These are phyloP conservation scores for Cossypha niveicapilla DNA, from an alignment of 2,797 vertebrate species.

Conservation along the genomic window DNA sequence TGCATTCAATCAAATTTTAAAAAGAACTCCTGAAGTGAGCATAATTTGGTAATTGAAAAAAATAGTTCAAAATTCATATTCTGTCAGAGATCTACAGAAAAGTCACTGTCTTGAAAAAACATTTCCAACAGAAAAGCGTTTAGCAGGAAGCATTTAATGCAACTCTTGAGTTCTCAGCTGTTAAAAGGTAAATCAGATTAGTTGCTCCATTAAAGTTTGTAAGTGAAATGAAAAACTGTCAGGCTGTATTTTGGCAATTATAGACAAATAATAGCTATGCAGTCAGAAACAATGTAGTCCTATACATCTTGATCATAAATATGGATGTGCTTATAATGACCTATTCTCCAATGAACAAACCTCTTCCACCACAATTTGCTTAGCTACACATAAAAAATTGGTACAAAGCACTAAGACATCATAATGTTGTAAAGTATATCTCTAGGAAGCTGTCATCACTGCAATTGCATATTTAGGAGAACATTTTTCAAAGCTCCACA, in stretches of 20 bases:
- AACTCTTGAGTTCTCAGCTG: background rate
- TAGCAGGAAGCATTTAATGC: background rate
- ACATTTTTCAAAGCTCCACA: background rate
- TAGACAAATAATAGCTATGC: background rate
- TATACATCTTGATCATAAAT: constrained; percentile 40
- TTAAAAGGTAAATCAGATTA: constrained; percentile 25
- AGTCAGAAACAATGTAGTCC: background rate
- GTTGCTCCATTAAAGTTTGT: background rate
- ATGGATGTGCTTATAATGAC: constrained; percentile 24
- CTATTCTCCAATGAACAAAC: constrained; percentile 12
- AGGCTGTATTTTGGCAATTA: constrained; percentile 12
- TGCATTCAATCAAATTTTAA: background rate
- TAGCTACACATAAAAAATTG: background rate
- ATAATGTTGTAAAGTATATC: background rate
- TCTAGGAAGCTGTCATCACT: constrained; percentile 31
- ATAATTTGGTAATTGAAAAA: background rate
- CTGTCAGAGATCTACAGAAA: background rate
- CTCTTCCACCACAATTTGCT: background rate
- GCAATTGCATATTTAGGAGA: constrained; percentile 9
- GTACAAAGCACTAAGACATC: background rate
- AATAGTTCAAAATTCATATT: background rate
- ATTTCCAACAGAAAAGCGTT: background rate
- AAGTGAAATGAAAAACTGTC: constrained; percentile 4
- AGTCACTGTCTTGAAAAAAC: background rate
- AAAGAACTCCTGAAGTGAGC: background rate